These are phyloP conservation scores for Luperina nickerlii DNA, from an alignment of 2,888 invertebrate species.

Conservation along the genomic window DNA sequence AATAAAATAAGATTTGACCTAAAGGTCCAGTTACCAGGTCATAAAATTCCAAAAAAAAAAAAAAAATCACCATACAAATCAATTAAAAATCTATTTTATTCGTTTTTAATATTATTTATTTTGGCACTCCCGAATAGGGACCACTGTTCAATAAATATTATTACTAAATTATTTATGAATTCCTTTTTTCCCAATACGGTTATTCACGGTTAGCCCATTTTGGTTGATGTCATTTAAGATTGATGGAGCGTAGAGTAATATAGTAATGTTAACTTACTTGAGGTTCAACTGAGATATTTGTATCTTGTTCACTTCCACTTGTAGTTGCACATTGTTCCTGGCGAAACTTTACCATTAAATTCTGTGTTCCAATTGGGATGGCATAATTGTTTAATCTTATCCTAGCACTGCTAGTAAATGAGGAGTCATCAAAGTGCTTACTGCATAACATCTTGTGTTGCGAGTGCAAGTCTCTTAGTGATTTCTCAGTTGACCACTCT, in stretches of 20 bases:
- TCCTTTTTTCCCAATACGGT: too few relatives aligned
- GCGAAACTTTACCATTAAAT: not conserved
- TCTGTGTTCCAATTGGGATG: slow-evolving; percentile 16
- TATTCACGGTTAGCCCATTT: too few relatives aligned
- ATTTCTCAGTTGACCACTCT: not conserved
- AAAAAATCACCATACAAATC: too few relatives aligned
- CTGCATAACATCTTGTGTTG: slow-evolving; percentile 47
- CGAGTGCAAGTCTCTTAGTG: not conserved
- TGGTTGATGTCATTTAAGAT: not conserved
- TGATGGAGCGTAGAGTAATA: not conserved
- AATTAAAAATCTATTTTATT: too few relatives aligned
- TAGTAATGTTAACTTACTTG: not conserved
- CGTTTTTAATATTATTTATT: too few relatives aligned
- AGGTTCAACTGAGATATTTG: not conserved
- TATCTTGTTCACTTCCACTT: not conserved
- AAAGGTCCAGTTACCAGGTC: too few relatives aligned
- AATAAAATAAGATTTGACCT: too few relatives aligned
- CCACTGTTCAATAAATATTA: too few relatives aligned
- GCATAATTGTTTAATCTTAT: slow-evolving; percentile 28
- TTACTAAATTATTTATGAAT: too few relatives aligned
- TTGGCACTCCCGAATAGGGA: too few relatives aligned
- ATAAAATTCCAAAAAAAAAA: too few relatives aligned
- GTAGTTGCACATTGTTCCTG: not conserved
- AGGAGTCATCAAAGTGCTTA: slow-evolving; percentile 44
- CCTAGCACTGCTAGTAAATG: slow-evolving; percentile 42